phyloP scores from a whole-genome alignment of 2,113 vertebrate species.

The Nothobranchius furzeri region DNA sequence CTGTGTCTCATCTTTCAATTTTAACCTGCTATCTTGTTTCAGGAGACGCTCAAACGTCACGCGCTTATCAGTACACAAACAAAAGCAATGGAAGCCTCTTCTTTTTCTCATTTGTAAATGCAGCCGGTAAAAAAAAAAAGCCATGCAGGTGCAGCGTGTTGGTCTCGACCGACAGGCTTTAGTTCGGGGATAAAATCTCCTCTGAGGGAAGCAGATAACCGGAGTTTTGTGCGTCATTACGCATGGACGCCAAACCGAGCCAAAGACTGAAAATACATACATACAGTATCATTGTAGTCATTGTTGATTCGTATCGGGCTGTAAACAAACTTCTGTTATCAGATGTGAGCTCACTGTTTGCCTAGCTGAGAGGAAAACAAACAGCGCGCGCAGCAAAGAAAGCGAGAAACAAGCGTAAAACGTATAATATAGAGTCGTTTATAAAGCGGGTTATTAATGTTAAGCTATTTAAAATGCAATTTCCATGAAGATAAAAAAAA shows the following conservation, averaged over 20 bases:
- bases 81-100: conserved; percentile 6
- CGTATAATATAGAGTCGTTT: too few species aligned
- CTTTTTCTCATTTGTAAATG: conserved; percentile 56
- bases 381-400: background rate
- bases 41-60: conserved; percentile 49
- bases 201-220: background rate
- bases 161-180: conserved; percentile 18
- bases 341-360: conserved; percentile 39
- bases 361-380: conserved; percentile 24
- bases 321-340: conserved; percentile 60
- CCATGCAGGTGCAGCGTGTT: conserved; percentile 52
- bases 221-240: conserved; percentile 42
- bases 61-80: conserved; percentile 63
- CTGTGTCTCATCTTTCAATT: background rate
- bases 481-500: too few species aligned
- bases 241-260: conserved; percentile 13
- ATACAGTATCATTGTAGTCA: conserved; percentile 46
- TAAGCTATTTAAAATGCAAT: too few species aligned
- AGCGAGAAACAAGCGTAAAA: conserved; percentile 1
- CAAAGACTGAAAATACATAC: conserved; percentile 10
- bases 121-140: background rate
- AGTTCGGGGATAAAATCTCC: conserved; percentile 8
- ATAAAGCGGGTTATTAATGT: too few species aligned
- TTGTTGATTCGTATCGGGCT: conserved; percentile 53
- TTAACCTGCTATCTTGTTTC: conserved; percentile 41